phyloP scores from a whole-genome alignment of 2,888 invertebrate genomes.

The Parnassius apollo region DNA sequence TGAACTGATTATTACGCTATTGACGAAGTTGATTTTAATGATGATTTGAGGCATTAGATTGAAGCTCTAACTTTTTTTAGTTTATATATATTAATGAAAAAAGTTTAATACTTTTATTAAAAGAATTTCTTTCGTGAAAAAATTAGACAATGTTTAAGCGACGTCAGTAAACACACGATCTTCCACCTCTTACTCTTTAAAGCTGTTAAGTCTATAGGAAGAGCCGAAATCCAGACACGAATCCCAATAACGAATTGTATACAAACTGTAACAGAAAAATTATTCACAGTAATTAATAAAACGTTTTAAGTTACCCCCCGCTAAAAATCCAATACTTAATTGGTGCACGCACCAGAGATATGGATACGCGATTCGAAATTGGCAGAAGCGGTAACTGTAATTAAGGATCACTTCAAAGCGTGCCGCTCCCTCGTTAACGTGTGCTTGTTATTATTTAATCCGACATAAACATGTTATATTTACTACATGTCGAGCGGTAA shows the following conservation, averaged over 20 bases:
- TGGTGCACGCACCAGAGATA: slow-evolving; percentile 19
- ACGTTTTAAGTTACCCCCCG: slow-evolving; percentile 17
- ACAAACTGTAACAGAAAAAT: background rate
- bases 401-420: slow-evolving; percentile 32
- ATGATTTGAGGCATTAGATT: too few species aligned
- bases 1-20: too few species aligned
- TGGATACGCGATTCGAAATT: slow-evolving; percentile 20
- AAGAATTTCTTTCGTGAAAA: too few species aligned
- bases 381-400: slow-evolving; percentile 28
- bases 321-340: slow-evolving; percentile 19
- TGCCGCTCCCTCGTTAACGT: slow-evolving; percentile 23
- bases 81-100: too few species aligned
- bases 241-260: background rate
- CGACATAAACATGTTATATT: slow-evolving; percentile 8
- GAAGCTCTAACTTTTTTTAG: too few species aligned
- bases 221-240: background rate
- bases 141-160: too few species aligned
- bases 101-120: too few species aligned
- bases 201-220: too few species aligned
- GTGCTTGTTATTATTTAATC: slow-evolving; percentile 24
- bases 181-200: too few species aligned
- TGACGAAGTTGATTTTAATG: too few species aligned
- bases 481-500: too few species aligned
- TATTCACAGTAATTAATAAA: slow-evolving; percentile 16
- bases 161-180: too few species aligned